Percentiles rank a stretch among this genome's conserved stretches.
Conservation (phyloP, 2,888 invertebrate genomes). For the Labia minor region DNA sequence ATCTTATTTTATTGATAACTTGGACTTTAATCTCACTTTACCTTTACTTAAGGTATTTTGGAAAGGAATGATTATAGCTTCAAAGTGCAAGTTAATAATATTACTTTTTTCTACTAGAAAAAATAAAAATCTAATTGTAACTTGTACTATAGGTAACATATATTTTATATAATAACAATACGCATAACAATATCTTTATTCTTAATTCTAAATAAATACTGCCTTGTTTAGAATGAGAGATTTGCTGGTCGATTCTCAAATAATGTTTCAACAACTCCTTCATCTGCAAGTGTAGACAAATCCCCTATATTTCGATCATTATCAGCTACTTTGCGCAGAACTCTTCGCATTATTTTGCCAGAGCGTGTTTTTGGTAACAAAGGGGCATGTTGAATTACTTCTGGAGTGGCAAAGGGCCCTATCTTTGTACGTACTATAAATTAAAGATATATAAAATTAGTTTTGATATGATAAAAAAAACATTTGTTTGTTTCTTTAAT, state of each 20-base stretch:
- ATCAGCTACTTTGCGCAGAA: constrained; percentile 83
- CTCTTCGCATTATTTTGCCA: constrained; percentile 95
- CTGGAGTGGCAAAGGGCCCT: constrained; percentile 93
- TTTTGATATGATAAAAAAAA: background rate
- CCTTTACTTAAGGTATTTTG: constrained; percentile 4
- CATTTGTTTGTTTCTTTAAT: background rate
- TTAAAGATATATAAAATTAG: constrained; percentile 17
- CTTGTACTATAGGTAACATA: background rate
- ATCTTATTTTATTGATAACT: background rate
- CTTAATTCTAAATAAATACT: background rate
- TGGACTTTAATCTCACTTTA: constrained; percentile 13
- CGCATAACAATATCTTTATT: background rate
- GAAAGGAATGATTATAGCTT: background rate
- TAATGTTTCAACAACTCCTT: constrained; percentile 69
- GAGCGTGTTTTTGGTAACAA: constrained; percentile 92
- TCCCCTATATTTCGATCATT: constrained; percentile 87
- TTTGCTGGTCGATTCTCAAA: constrained; percentile 55
- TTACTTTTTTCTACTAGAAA: background rate
- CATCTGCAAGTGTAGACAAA: constrained; percentile 86
- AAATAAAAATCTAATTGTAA: background rate
- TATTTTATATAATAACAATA: constrained; percentile 5
- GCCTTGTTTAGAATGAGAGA: constrained; percentile 8
- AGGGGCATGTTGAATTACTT: constrained; percentile 86
- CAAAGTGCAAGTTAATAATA: background rate
- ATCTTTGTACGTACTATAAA: constrained; percentile 73